A percentile compares a stretch with the other conserved stretches of the same genome.
Evolutionary conservation across 2,113 vertebrate species (phyloP).

Genomic region (Crotophaga sulcirostris): DNA sequence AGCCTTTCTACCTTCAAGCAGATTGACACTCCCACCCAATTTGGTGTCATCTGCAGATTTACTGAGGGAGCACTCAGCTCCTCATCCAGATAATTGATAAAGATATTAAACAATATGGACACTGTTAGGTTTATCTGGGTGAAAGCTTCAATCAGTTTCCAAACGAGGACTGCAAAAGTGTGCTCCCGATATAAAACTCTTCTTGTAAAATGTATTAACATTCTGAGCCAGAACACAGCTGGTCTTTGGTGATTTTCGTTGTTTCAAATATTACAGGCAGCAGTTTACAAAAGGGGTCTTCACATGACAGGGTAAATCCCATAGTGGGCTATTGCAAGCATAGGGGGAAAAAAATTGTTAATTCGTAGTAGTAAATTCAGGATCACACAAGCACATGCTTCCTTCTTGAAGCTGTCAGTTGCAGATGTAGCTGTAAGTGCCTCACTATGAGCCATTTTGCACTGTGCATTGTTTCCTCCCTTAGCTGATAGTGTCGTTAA

Average conservation of each 20-base stretch:
- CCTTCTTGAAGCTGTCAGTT: neutral
- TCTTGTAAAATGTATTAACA: slow-evolving; percentile 5
- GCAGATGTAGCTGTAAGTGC: neutral
- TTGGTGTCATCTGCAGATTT: no score
- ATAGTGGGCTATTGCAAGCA: neutral
- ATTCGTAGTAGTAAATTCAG: slow-evolving; percentile 19
- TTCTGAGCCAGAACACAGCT: slow-evolving; percentile 13
- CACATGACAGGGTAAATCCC: slow-evolving; percentile 26
- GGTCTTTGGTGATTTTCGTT: slow-evolving; percentile 23
- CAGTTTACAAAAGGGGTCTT: slow-evolving; percentile 22
- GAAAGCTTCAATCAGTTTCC: neutral
- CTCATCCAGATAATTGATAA: no score
- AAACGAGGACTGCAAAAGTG: neutral
- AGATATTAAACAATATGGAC: no score
- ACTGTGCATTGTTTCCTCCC: neutral
- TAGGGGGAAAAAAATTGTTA: neutral
- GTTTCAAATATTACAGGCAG: slow-evolving; percentile 7
- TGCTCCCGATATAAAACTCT: neutral
- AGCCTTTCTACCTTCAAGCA: no score
- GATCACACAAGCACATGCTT: slow-evolving; percentile 7
- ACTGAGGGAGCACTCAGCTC: no score
- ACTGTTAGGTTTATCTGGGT: neutral
- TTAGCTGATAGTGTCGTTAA: neutral
- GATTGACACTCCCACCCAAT: no score
- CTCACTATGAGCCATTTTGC: slow-evolving; percentile 27